These are phyloP conservation scores for Pipistrellus pygmaeus DNA, from an alignment of 2,797 vertebrate species.

Conservation along the genomic window DNA sequence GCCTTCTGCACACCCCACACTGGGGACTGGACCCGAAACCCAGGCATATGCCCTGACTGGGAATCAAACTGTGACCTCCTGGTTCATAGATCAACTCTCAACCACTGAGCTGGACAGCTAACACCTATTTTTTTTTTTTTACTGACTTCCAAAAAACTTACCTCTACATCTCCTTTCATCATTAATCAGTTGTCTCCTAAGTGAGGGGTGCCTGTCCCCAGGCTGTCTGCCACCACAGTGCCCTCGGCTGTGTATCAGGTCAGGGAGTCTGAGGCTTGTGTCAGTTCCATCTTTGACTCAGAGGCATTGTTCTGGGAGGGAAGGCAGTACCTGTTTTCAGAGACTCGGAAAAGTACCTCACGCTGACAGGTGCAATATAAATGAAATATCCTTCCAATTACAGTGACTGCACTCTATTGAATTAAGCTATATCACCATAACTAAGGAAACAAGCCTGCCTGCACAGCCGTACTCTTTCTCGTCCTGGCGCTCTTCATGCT, in stretches of 20 bases:
- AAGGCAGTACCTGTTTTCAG: slow-evolving; percentile 57
- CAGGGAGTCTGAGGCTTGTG: neutral
- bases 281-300: slow-evolving; percentile 18
- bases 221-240: neutral
- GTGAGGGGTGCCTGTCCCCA: neutral
- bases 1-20: too few species aligned
- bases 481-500: slow-evolving; percentile 42
- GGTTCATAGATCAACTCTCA: too few species aligned
- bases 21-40: too few species aligned
- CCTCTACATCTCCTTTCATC: neutral
- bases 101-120: too few species aligned
- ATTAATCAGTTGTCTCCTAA: neutral
- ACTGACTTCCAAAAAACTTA: neutral
- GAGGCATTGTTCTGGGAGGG: neutral
- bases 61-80: too few species aligned
- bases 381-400: slow-evolving; percentile 79
- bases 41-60: too few species aligned
- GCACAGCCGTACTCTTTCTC: slow-evolving; percentile 44
- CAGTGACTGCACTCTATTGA: slow-evolving; percentile 65
- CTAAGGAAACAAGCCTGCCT: slow-evolving; percentile 68
- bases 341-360: slow-evolving; percentile 60
- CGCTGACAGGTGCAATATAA: slow-evolving; percentile 79
- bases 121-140: neutral
- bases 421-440: slow-evolving; percentile 76
- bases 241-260: neutral